Evolutionary conservation across 2,888 invertebrate species (phyloP).

Genomic region (Latrodectus elegans): DNA sequence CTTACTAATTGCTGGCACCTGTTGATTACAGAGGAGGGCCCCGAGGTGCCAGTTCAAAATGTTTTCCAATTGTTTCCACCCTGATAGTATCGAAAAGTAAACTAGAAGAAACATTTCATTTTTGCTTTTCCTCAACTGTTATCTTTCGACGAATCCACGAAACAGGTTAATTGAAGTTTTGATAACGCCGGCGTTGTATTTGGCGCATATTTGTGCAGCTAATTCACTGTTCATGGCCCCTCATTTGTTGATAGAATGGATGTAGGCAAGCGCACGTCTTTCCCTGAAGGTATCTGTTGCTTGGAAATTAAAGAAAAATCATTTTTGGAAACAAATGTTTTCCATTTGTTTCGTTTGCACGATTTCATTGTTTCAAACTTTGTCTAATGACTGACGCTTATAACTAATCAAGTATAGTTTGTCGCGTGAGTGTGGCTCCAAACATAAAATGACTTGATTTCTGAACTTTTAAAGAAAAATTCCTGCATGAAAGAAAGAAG

Average conservation of each 20-base stretch:
- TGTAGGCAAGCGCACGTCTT: neutral
- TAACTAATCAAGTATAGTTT: too few relatives aligned
- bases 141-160: neutral
- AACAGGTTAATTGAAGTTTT: conserved; percentile 25
- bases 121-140: too few relatives aligned
- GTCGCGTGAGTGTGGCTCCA: too few relatives aligned
- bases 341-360: too few relatives aligned
- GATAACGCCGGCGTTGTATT: neutral
- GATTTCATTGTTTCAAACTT: too few relatives aligned
- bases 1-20: conserved; percentile 50
- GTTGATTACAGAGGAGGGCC: conserved; percentile 51
- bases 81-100: neutral
- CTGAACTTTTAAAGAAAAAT: too few relatives aligned
- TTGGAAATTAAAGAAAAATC: neutral
- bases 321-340: too few relatives aligned
- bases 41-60: conserved; percentile 41
- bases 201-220: neutral
- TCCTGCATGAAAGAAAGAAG: too few relatives aligned
- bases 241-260: neutral
- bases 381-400: too few relatives aligned
- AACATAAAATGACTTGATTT: too few relatives aligned
- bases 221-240: neutral
- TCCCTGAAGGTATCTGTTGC: neutral
- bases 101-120: conserved; percentile 4
- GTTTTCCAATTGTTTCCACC: conserved; percentile 38